Conservation (phyloP, 2,888 invertebrate species). For the Platycnemis pennipes region DNA sequence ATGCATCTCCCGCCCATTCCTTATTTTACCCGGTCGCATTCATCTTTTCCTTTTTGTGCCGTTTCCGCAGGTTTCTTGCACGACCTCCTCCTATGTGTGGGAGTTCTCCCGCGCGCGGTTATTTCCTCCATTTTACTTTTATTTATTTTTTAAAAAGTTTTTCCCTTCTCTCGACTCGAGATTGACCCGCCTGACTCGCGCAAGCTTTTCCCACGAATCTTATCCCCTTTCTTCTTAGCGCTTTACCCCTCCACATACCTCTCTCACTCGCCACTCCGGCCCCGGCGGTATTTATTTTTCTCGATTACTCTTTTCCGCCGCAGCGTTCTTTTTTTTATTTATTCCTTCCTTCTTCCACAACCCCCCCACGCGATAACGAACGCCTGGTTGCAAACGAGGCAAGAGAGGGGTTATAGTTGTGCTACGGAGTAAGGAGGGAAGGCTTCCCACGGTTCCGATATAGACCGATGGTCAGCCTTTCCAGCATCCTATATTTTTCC, state of each 20-base stretch:
- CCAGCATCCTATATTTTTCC: neutral
- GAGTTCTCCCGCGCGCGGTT: neutral
- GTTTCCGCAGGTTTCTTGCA: neutral
- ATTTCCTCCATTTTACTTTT: neutral
- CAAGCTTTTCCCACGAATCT: conserved; percentile 30
- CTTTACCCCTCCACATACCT: neutral
- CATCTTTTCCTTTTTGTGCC: neutral
- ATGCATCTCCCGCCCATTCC: neutral
- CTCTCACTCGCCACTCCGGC: conserved; percentile 3
- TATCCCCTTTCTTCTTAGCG: neutral
- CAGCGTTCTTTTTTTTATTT: neutral
- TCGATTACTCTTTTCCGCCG: neutral
- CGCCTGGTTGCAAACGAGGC: neutral
- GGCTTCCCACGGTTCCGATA: neutral
- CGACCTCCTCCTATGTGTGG: neutral
- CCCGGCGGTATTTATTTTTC: neutral
- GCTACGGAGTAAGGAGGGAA: neutral
- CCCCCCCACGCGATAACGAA: neutral
- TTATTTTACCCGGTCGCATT: neutral
- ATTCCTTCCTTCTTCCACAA: too few species aligned
- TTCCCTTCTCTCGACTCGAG: neutral
- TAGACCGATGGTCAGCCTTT: neutral
- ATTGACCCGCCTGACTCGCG: conserved; percentile 17
- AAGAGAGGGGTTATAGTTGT: neutral
- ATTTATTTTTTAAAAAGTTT: neutral